Evolutionary conservation across 1,140 invertebrate genomes (phyloP).

Genomic region (Drosophila navojoa): DNA sequence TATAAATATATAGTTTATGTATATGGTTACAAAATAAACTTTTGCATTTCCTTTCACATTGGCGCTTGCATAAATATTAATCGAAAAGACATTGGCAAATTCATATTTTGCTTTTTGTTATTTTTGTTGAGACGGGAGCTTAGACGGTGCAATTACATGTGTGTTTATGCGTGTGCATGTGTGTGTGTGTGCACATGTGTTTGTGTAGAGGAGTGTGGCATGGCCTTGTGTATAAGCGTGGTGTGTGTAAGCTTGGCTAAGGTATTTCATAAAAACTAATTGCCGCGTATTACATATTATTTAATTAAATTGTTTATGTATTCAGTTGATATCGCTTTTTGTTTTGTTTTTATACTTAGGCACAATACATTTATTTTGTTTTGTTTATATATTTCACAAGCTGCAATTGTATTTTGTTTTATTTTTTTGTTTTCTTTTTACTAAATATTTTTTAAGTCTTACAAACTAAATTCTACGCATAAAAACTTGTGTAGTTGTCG

Average conservation of each 20-base stretch:
- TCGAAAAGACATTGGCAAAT: slow-evolving; percentile 67
- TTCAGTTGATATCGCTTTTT: slow-evolving; percentile 36
- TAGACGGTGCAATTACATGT: slow-evolving; percentile 68
- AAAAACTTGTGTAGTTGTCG: slow-evolving; percentile 66
- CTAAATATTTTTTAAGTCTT: slow-evolving; percentile 62
- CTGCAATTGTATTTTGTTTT: slow-evolving; percentile 34
- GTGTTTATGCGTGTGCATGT: slow-evolving; percentile 21
- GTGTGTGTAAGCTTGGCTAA: slow-evolving; percentile 63
- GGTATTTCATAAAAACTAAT: slow-evolving; percentile 43
- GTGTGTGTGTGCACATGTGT: not conserved
- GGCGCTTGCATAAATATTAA: slow-evolving; percentile 73
- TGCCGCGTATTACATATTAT: slow-evolving; percentile 23
- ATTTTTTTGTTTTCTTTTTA: slow-evolving; percentile 52
- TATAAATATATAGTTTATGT: slow-evolving; percentile 59
- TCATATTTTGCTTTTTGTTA: not conserved
- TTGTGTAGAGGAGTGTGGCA: slow-evolving; percentile 17
- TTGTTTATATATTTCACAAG: slow-evolving; percentile 47
- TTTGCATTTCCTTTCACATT: slow-evolving; percentile 71
- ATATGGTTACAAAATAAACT: slow-evolving; percentile 69
- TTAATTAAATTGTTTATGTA: slow-evolving; percentile 56
- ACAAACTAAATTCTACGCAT: slow-evolving; percentile 68
- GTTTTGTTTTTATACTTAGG: slow-evolving; percentile 67
- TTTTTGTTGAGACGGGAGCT: slow-evolving; percentile 55
- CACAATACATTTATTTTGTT: slow-evolving; percentile 77
- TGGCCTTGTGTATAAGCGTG: slow-evolving; percentile 36